phyloP scores from a whole-genome alignment of 2,113 vertebrate genomes.

The Rhynchopsitta pachyrhyncha region DNA sequence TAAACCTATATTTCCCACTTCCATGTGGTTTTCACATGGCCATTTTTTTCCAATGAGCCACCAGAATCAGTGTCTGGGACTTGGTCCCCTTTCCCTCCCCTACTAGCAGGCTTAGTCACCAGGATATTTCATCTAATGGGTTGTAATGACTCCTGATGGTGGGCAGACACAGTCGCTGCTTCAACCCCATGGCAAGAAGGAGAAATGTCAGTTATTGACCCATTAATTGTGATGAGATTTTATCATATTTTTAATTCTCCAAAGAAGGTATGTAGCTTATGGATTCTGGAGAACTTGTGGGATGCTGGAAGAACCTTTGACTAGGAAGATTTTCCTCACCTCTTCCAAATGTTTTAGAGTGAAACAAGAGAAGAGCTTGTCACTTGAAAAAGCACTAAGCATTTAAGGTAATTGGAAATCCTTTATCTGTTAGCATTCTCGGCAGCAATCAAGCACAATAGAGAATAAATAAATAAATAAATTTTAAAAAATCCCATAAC shows the following conservation, averaged over 20 bases:
- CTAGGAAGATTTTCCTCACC: background rate
- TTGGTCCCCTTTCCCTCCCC: background rate
- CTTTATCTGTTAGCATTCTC: conserved; percentile 43
- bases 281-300: background rate
- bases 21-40: background rate
- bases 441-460: conserved; percentile 51
- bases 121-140: background rate
- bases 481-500: conserved; percentile 1
- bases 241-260: background rate
- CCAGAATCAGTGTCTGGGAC: background rate
- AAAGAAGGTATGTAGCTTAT: background rate
- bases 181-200: background rate
- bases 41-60: background rate
- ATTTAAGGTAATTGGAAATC: conserved; percentile 39
- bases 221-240: background rate
- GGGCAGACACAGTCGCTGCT: background rate
- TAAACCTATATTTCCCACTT: background rate
- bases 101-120: background rate
- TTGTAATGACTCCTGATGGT: background rate
- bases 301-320: background rate
- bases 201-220: background rate
- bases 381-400: background rate
- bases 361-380: background rate
- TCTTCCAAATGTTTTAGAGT: background rate
- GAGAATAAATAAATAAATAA: conserved; percentile 49